These are phyloP conservation scores for Centropristis striata DNA, from an alignment of 2,113 vertebrate genomes.

Conservation along the genomic window DNA sequence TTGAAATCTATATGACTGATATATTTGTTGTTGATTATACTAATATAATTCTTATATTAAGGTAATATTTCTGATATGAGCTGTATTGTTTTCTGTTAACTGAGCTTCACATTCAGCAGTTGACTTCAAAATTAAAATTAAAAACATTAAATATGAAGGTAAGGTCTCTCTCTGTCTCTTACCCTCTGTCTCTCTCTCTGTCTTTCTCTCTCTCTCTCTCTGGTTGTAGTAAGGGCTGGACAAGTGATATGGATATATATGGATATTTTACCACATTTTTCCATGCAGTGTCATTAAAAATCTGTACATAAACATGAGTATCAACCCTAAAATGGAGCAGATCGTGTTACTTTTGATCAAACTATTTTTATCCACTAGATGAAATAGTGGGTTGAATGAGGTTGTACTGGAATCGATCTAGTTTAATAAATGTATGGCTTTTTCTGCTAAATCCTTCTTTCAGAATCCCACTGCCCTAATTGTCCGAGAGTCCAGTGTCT, in stretches of 20 bases:
- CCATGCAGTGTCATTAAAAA: slow-evolving; percentile 30
- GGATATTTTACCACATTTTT: slow-evolving; percentile 24
- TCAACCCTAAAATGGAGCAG: slow-evolving; percentile 1
- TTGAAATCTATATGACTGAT: slow-evolving; percentile 15
- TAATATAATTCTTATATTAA: slow-evolving; percentile 37
- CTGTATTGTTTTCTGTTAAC: slow-evolving; percentile 14
- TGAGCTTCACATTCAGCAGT: slow-evolving; percentile 13
- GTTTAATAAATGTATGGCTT: slow-evolving; percentile 39
- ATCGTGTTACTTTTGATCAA: slow-evolving; percentile 19
- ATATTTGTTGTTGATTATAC: slow-evolving; percentile 13
- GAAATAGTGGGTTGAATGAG: not conserved
- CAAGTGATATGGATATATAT: not conserved
- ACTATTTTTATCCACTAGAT: slow-evolving; percentile 1
- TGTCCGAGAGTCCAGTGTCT: not conserved
- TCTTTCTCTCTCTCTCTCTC: not conserved
- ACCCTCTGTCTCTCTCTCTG: not conserved
- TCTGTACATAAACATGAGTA: slow-evolving; percentile 46
- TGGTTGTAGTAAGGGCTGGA: not conserved
- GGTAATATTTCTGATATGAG: slow-evolving; percentile 32
- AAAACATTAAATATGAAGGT: not conserved
- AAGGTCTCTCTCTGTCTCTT: not conserved
- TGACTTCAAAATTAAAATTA: not conserved
- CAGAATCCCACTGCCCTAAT: not conserved
- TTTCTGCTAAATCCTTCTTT: slow-evolving; percentile 3
- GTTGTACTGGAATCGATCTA: slow-evolving; percentile 26